phyloP scores from a whole-genome alignment of 2,113 vertebrate species.

The Chaetorhynchus papuensis region DNA sequence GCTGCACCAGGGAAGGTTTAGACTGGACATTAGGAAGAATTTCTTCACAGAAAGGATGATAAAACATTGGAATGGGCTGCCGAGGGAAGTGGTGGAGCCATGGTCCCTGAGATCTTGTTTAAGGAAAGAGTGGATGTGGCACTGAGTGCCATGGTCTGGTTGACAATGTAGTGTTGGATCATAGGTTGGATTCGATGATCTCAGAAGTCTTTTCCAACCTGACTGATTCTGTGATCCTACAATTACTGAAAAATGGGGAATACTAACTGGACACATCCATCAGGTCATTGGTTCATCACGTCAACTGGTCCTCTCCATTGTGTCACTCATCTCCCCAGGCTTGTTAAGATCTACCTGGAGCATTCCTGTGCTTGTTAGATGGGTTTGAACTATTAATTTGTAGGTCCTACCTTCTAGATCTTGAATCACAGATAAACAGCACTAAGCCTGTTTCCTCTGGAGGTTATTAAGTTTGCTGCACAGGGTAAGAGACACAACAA shows the following conservation, averaged over 20 bases:
- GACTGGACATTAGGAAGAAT: not conserved
- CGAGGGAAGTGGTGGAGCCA: not conserved
- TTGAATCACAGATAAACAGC: not conserved
- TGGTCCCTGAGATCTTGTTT: not conserved
- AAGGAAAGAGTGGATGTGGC: not conserved
- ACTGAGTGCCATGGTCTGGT: not conserved
- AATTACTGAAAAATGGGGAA: not conserved
- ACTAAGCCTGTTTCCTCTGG: not conserved
- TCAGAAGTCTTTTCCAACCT: not conserved
- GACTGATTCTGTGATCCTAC: not conserved
- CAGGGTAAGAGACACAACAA: not conserved
- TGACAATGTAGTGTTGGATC: not conserved
- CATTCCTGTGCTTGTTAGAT: not conserved
- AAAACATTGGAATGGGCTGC: not conserved
- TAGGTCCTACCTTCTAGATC: not conserved
- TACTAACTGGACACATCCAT: not conserved
- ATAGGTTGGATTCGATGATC: fast-evolving
- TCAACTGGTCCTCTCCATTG: not conserved
- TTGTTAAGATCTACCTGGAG: not conserved
- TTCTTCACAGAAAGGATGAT: not conserved
- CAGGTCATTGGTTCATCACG: not conserved
- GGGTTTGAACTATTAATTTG: not conserved
- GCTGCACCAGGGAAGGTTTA: not conserved
- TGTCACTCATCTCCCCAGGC: not conserved
- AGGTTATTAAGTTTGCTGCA: not conserved